A percentile compares a stretch with the other conserved stretches of the same genome.
Conservation (phyloP, 2,797 vertebrate genomes). For the Potorous gilbertii region DNA sequence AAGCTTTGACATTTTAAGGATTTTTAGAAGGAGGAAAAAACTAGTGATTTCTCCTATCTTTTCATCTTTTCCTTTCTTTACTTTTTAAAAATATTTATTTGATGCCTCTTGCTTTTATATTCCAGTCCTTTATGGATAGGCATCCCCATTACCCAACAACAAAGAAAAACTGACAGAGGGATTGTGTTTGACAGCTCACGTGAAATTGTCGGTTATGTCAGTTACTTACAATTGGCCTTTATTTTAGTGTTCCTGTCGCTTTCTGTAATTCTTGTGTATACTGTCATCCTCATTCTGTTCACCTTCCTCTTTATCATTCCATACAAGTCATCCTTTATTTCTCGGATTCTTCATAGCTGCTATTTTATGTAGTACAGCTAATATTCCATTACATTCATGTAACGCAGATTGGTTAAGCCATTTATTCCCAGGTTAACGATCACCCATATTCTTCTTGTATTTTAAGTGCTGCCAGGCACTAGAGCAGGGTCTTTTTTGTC, state of each 20-base stretch:
- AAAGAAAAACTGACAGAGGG: background rate
- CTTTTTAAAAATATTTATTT: background rate
- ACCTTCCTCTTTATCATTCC: background rate
- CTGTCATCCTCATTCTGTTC: background rate
- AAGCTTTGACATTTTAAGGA: background rate
- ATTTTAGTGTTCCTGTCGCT: background rate
- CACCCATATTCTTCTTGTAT: background rate
- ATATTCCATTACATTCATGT: background rate
- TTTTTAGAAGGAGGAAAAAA: background rate
- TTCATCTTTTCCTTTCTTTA: background rate
- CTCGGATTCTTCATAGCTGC: background rate
- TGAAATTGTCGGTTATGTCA: background rate
- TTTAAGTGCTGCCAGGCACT: background rate
- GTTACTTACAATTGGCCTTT: background rate
- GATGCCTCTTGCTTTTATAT: background rate
- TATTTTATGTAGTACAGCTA: background rate
- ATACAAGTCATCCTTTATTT: background rate
- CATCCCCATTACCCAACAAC: background rate
- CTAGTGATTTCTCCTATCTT: background rate
- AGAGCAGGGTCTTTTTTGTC: background rate
- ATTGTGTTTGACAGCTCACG: background rate
- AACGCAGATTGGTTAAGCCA: background rate
- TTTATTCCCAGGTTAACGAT: background rate
- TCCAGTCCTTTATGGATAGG: background rate
- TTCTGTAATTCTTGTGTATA: background rate